A percentile compares a stretch with the other conserved stretches of the same genome.
Conservation (phyloP, 1,140 invertebrate genomes). For the Aphaenogaster floridana region DNA sequence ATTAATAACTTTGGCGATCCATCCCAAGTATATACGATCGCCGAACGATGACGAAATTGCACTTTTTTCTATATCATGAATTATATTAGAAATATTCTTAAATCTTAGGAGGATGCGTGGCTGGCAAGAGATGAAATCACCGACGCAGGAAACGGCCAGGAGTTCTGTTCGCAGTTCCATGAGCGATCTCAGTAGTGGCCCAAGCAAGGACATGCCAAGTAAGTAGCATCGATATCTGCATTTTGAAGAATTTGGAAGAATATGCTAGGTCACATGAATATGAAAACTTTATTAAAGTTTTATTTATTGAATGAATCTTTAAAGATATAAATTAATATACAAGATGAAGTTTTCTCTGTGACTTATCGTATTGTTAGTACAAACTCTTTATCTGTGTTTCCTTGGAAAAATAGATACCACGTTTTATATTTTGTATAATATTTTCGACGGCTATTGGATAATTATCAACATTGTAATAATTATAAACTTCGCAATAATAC, state of each 20-base stretch:
- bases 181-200: constrained; percentile 85
- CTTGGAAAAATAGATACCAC: background rate
- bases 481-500: background rate
- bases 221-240: constrained; percentile 73
- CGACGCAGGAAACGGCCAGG: constrained; percentile 84
- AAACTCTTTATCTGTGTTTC: background rate
- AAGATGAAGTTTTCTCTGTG: background rate
- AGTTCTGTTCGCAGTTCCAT: constrained; percentile 86
- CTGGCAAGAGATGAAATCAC: constrained; percentile 82
- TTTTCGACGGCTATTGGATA: background rate
- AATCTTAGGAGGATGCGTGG: constrained; percentile 81
- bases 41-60: background rate
- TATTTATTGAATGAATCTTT: background rate
- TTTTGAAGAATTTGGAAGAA: constrained; percentile 18
- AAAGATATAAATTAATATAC: background rate
- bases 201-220: constrained; percentile 83
- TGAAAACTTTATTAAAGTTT: background rate
- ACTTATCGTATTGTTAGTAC: background rate
- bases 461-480: background rate
- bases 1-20: background rate
- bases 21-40: background rate
- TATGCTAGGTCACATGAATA: background rate
- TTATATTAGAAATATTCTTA: background rate
- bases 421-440: background rate
- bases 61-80: background rate